Conservation (phyloP, 2,797 vertebrate species). For the Amazonetta brasiliensis region DNA sequence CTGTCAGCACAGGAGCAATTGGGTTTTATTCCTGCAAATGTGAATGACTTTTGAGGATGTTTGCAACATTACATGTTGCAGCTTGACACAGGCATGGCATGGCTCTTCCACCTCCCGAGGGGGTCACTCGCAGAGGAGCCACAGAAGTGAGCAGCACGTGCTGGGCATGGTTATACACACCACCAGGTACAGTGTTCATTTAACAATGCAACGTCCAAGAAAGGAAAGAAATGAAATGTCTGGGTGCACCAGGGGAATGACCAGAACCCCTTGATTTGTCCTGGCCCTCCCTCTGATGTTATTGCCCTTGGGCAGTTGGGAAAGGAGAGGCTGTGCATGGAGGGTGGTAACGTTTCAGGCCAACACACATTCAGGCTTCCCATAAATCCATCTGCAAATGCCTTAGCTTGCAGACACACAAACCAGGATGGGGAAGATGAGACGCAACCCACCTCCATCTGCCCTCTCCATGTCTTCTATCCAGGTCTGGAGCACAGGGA, state of each 20-base stretch:
- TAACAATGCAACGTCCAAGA: background rate
- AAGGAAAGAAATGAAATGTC: background rate
- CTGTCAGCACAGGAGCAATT: background rate
- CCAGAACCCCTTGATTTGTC: background rate
- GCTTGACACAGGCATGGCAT: background rate
- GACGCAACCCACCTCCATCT: background rate
- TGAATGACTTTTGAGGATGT: background rate
- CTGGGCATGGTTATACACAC: background rate
- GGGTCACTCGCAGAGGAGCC: background rate
- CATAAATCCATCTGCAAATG: background rate
- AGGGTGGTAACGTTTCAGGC: background rate
- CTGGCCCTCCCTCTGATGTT: background rate
- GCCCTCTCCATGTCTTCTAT: background rate
- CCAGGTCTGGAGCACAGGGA: background rate
- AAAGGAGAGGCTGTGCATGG: background rate
- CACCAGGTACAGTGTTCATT: background rate
- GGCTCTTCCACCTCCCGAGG: background rate
- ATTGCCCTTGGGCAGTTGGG: accelerated
- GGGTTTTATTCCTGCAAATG: background rate
- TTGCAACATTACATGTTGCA: background rate
- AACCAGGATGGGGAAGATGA: background rate
- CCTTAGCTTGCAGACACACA: background rate
- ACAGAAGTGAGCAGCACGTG: background rate
- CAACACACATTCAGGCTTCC: background rate
- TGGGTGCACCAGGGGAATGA: background rate